Evolutionary conservation across 1,140 invertebrate genomes (phyloP), one percentile per base, ranked within the genome.

Genomic region (Portunus trituberculatus): DNA sequence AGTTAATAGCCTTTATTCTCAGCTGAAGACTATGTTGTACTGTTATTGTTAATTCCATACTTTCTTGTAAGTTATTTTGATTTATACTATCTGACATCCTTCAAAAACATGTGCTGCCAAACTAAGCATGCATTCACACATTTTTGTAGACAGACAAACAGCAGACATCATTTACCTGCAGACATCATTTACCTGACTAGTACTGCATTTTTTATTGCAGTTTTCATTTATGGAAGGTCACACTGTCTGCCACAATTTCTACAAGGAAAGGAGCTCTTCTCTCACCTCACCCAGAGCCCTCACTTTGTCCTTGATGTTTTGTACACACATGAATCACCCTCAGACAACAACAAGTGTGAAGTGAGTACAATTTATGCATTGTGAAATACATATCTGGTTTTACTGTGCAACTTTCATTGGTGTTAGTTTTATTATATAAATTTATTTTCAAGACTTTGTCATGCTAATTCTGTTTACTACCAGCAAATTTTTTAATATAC

Each of bases 401-500:
- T 39, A 39, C 39, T 39, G 39, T 39, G 6, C 6, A 39, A 3
- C 28, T 82, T 82, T 84, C 83, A 84, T 28, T 84, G 4, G 0
- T 84, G 10, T n/a, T 29, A 1, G 2, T 91, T 2, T 91, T 48
- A 14, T 88, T 6, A 7, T 28, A 31, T 76, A 31, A 16, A 92
- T 67, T 67, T 92, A 59, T 67, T 29, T 46, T 91, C 32, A n/a
- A 59, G 28, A 48, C 48, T 98, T 98, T 96, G 8, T 59, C 12
- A 20, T 59, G 20, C 8, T 59, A 2, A 0, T 16, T 20, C 0
- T 59, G 52, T 12, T 59, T 39, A 39, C 1, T 39, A 39, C 39
- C 6, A 39, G 39, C 1, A 6, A 39, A 39, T 39, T 39, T 39
- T 39, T 6, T 39, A 39, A 39, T 39, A 39, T 39, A 39, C 6